phyloP scores from a whole-genome alignment of 30 jellyfish, hydroid and myxozoan genomes.

The Hydra vulgaris region DNA sequence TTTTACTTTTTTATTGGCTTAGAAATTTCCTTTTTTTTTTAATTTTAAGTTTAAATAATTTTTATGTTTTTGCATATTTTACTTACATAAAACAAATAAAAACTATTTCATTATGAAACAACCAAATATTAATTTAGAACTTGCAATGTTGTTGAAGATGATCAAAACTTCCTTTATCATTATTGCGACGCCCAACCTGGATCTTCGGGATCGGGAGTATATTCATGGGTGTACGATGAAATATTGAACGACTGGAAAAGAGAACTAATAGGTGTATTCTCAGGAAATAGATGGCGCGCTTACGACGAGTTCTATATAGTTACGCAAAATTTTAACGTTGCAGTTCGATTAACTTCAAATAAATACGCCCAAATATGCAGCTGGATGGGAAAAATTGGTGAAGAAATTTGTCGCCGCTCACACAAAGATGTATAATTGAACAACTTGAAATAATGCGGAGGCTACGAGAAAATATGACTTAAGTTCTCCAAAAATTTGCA shows the following conservation, averaged over 20 bases:
- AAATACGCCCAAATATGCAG: slow-evolving; percentile 84
- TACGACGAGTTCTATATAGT: slow-evolving; percentile 82
- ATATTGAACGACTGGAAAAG: slow-evolving; percentile 55
- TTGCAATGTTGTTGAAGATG: slow-evolving; percentile 86
- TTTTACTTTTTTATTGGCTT: too few relatives aligned
- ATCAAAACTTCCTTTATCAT: slow-evolving; percentile 74
- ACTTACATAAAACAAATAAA: too few relatives aligned
- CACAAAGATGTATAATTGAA: not conserved
- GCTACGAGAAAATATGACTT: too few relatives aligned
- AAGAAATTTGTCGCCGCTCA: slow-evolving; percentile 36
- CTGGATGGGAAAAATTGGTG: slow-evolving; percentile 91
- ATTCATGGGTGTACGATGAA: slow-evolving; percentile 82
- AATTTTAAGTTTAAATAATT: too few relatives aligned
- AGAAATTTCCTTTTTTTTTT: too few relatives aligned
- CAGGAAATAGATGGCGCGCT: slow-evolving; percentile 93
- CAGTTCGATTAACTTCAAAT: slow-evolving; percentile 75
- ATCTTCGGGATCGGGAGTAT: slow-evolving; percentile 98
- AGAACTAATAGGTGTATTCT: slow-evolving; percentile 76
- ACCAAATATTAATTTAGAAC: slow-evolving; percentile 54
- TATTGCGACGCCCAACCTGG: slow-evolving; percentile 95
- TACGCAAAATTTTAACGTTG: slow-evolving; percentile 74
- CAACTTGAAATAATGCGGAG: too few relatives aligned
- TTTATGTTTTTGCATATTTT: too few relatives aligned
- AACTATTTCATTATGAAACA: too few relatives aligned
- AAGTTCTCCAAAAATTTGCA: too few relatives aligned